Percentiles rank a stretch among this genome's conserved stretches.
These are phyloP conservation scores for Catagonus wagneri DNA, from an alignment of 2,113 vertebrate genomes.

Conservation along the genomic window DNA sequence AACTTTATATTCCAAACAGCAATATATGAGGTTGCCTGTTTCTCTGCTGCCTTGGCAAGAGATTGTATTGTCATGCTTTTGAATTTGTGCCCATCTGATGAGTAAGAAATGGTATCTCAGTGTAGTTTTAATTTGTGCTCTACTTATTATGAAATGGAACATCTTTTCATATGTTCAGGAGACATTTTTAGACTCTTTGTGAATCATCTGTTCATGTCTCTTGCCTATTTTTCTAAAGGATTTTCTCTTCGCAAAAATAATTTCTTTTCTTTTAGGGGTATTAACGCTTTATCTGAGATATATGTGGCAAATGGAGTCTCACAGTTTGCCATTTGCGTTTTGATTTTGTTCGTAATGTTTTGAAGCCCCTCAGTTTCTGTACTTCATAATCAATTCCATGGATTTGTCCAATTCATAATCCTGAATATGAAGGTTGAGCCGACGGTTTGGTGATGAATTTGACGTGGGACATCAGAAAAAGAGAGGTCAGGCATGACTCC, in stretches of 20 bases:
- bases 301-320: not conserved
- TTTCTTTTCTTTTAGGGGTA: not conserved
- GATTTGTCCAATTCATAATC: not conserved
- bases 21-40: not conserved
- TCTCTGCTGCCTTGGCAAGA: not conserved
- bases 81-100: not conserved
- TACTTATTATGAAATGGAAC: not conserved
- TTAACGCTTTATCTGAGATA: not conserved
- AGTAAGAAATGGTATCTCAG: not conserved
- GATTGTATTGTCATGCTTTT: not conserved
- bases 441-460: not conserved
- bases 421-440: not conserved
- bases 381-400: not conserved
- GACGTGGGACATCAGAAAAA: not conserved
- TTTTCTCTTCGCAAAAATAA: not conserved
- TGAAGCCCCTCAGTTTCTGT: not conserved
- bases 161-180: slow-evolving; percentile 53
- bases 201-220: slow-evolving; percentile 19
- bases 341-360: not conserved
- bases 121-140: not conserved
- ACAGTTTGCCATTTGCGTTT: not conserved
- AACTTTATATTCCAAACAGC: not conserved
- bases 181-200: slow-evolving; percentile 41
- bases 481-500: not conserved
- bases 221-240: not conserved